Evolutionary conservation across 2,797 vertebrate genomes (phyloP), one percentile per base, ranked within the genome.

Genomic region (Sebastes trivittatus): DNA sequence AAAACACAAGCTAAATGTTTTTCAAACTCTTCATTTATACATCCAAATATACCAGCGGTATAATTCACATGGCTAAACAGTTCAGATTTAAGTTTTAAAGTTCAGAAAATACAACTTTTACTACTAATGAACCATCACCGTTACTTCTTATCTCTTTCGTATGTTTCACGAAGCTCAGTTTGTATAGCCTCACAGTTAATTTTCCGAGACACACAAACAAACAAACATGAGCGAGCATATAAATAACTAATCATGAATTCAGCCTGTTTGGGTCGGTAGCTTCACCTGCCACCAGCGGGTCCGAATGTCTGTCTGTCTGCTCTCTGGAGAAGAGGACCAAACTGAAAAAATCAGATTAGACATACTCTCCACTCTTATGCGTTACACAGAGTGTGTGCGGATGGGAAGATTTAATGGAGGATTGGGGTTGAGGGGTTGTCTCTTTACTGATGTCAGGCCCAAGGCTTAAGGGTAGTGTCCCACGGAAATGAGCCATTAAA

Each of bases 401-500:
- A 88, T 65, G 75, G 86, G 68, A 77, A 84, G 72, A 77, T 82
- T 76, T 87, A 80, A 84, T 54, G 73, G 70, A 81, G 70, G 75
- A 71, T 77, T 82, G 70, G 73, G 83, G 74, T 72, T 78, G 81
- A 78, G 72, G 67, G 83, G 75, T 84, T 71, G 87, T 86, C 76
- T 91, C 87, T 80, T 78, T 66, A 81, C 85, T 87, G 85, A 85
- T 88, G 81, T 89, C 86, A 80, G 88, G 80, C 89, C 85, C 23
- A 77, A 82, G 89, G 84, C 92, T 90, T 86, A 63, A 87, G 91
- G 81, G 87, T 88, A 92, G 89, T 90, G 94, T 95, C 93, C 90
- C 63, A 93, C 84, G 91, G 93, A 95, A 94, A 93, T 92, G 89
- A 93, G 89, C 88, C 92, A 92, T 93, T 94, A 91, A 89, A 90